phyloP scores from a whole-genome alignment of 2,888 invertebrate genomes.

The Calameuta idolon region DNA sequence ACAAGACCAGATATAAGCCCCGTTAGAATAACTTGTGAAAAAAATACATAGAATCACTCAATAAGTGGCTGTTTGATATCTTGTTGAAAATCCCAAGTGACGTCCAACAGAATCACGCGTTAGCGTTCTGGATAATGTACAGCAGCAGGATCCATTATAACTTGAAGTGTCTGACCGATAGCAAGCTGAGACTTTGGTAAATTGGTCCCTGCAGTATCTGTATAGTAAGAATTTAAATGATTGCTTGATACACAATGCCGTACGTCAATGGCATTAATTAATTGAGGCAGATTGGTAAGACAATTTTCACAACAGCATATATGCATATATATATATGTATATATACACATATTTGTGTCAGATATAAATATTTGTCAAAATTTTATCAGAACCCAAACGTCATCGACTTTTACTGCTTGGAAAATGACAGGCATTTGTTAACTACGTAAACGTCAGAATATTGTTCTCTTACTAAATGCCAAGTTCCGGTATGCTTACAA shows the following conservation, averaged over 20 bases:
- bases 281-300: not conserved
- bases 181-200: not conserved
- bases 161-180: conserved; percentile 2
- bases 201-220: too few species aligned
- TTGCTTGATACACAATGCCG: too few species aligned
- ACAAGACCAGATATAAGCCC: not conserved
- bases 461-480: not conserved
- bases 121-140: conserved; percentile 3
- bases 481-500: not conserved
- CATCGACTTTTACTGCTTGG: not conserved
- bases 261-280: too few species aligned
- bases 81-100: not conserved
- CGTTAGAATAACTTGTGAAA: not conserved
- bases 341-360: too few species aligned
- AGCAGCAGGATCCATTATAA: not conserved
- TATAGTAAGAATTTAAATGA: too few species aligned
- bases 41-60: not conserved
- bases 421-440: too few species aligned
- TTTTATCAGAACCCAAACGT: not conserved
- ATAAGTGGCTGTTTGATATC: not conserved
- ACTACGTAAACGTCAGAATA: not conserved
- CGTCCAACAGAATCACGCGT: conserved; percentile 1
- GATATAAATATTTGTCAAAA: not conserved
- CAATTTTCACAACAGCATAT: not conserved
- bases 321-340: not conserved